Percentiles rank a stretch among this genome's conserved stretches.
These are phyloP conservation scores for Callitettix versicolor DNA, from an alignment of 1,140 invertebrate genomes.

Conservation along the genomic window DNA sequence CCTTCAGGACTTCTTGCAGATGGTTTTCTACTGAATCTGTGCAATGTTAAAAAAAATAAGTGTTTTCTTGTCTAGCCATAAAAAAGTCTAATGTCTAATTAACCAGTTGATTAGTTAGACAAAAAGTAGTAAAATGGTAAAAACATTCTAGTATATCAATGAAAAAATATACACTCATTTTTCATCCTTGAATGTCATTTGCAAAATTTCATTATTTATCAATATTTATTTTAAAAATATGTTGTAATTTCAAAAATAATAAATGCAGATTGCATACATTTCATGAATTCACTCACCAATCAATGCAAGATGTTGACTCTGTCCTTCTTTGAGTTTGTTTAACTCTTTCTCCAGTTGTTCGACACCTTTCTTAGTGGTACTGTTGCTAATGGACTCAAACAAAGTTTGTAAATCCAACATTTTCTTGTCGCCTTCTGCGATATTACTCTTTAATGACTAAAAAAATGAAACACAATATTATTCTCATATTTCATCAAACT, in stretches of 20 bases:
- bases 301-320: constrained; percentile 51
- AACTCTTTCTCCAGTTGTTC: constrained; percentile 63
- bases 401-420: constrained; percentile 57
- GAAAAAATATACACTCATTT: too few species aligned
- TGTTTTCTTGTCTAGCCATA: background rate
- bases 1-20: constrained; percentile 58
- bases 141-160: too few species aligned
- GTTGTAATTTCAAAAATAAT: too few species aligned
- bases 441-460: constrained; percentile 52
- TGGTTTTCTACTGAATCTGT: constrained; percentile 49
- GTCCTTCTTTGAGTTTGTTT: constrained; percentile 49
- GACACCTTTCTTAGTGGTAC: constrained; percentile 68
- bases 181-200: too few species aligned
- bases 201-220: too few species aligned
- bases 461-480: background rate
- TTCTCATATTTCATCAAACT: background rate
- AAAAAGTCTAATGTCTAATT: too few species aligned
- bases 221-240: too few species aligned
- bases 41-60: too few species aligned
- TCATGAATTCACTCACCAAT: constrained; percentile 41
- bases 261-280: too few species aligned
- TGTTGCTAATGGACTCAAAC: constrained; percentile 58
- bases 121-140: too few species aligned
- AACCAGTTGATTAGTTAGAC: too few species aligned
- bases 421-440: constrained; percentile 57